phyloP scores from a whole-genome alignment of 2,113 vertebrate species.

The Thymallus thymallus region DNA sequence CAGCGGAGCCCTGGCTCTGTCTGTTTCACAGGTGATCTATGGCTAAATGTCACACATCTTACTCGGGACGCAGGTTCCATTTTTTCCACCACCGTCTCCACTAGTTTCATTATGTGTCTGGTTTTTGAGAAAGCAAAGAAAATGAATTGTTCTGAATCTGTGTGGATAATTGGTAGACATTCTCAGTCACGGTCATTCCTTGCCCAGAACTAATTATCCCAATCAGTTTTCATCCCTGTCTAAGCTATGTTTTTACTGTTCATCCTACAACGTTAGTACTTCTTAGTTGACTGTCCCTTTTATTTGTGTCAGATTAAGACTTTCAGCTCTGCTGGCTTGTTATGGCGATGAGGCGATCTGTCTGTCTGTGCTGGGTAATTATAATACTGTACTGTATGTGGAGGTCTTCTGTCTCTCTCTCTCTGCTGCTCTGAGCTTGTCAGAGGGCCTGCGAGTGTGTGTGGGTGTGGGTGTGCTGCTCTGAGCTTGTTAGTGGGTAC shows the following conservation, averaged over 20 bases:
- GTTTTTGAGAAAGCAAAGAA: background rate
- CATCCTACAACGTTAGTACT: background rate
- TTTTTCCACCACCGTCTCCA: background rate
- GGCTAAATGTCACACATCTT: background rate
- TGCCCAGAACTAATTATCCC: conserved; percentile 7
- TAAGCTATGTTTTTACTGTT: conserved; percentile 6
- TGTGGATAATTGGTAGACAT: background rate
- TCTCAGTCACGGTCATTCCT: background rate
- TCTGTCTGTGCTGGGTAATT: conserved; percentile 40
- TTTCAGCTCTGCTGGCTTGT: conserved; percentile 3
- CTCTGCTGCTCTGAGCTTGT: conserved; percentile 25
- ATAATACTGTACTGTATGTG: background rate
- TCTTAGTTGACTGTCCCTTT: conserved; percentile 16
- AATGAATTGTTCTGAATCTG: background rate
- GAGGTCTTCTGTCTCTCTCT: conserved; percentile 19
- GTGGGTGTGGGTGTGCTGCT: background rate
- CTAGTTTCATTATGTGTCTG: background rate
- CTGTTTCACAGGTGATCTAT: background rate
- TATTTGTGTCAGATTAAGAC: conserved; percentile 14
- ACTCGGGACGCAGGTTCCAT: background rate
- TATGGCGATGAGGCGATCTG: conserved; percentile 44
- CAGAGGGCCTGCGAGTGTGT: conserved; percentile 7
- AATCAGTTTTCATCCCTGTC: conserved; percentile 33
- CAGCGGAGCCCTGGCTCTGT: background rate
- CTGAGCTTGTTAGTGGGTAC: conserved; percentile 31